A percentile compares a stretch with the other conserved stretches of the same genome.
Conservation (phyloP, 2,797 vertebrate species). For the Scomberomorus guttatus region DNA sequence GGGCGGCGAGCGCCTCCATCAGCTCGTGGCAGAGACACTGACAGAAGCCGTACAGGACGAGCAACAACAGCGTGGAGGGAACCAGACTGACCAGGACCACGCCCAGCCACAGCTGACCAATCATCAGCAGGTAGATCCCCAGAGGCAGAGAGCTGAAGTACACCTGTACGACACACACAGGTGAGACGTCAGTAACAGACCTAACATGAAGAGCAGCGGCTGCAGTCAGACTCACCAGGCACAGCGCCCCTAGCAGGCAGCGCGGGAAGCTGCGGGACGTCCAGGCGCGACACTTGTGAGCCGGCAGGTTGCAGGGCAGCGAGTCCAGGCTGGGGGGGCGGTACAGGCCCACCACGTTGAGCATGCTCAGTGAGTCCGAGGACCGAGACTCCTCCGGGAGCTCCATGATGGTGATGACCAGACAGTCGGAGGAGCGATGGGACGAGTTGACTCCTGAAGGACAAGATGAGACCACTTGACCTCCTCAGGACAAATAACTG, state of each 20-base stretch:
- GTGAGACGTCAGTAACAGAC: neutral
- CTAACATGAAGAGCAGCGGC: neutral
- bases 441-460: constrained; percentile 41
- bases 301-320: constrained; percentile 83
- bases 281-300: constrained; percentile 86
- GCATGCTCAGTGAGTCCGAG: constrained; percentile 85
- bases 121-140: constrained; percentile 94
- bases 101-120: constrained; percentile 88
- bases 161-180: constrained; percentile 58
- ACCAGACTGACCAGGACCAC: constrained; percentile 90
- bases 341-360: constrained; percentile 89
- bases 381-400: constrained; percentile 86
- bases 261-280: constrained; percentile 86
- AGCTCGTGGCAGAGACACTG: constrained; percentile 91
- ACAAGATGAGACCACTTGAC: neutral
- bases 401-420: constrained; percentile 93
- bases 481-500: neutral
- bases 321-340: constrained; percentile 85
- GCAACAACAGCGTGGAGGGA: constrained; percentile 91
- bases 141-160: constrained; percentile 94
- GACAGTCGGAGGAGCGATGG: constrained; percentile 87
- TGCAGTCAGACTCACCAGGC: constrained; percentile 78
- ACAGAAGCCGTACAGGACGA: constrained; percentile 90
- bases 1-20: constrained; percentile 75
- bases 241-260: constrained; percentile 89